These are phyloP conservation scores for Patella pellucida DNA, from an alignment of 2,888 invertebrate genomes.

Conservation along the genomic window DNA sequence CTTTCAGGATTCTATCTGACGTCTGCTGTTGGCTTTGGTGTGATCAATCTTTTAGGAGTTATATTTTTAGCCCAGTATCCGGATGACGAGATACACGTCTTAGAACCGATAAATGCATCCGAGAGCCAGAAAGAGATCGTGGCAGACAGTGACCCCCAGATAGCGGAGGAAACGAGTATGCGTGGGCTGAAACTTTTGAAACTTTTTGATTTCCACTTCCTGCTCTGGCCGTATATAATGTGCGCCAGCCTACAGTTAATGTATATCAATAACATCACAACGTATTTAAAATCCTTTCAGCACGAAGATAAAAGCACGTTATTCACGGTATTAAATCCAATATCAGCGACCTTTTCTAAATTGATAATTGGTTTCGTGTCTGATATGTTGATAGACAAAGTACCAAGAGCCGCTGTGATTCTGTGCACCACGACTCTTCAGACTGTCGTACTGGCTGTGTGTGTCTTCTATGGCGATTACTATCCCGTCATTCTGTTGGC, in stretches of 20 bases:
- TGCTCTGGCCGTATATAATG: constrained; percentile 53
- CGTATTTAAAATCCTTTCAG: constrained; percentile 53
- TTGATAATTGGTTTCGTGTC: constrained; percentile 51
- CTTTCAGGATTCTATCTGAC: constrained; percentile 53
- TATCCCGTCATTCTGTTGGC: constrained; percentile 43
- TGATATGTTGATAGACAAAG: constrained; percentile 45
- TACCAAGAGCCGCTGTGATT: constrained; percentile 48
- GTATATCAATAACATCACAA: constrained; percentile 53
- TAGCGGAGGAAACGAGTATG: constrained; percentile 24
- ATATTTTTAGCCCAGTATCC: constrained; percentile 38
- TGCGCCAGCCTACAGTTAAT: constrained; percentile 55
- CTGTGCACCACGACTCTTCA: constrained; percentile 47
- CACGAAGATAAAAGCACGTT: constrained; percentile 49
- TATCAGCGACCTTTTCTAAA: constrained; percentile 51
- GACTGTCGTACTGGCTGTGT: constrained; percentile 46
- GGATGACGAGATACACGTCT: constrained; percentile 26
- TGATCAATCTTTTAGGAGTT: constrained; percentile 44
- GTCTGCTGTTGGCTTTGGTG: constrained; percentile 43
- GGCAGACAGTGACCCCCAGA: constrained; percentile 15
- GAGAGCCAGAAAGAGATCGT: constrained; percentile 11
- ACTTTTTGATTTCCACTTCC: constrained; percentile 51
- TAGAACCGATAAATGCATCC: not conserved
- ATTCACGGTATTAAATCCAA: constrained; percentile 51
- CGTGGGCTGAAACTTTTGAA: constrained; percentile 46
- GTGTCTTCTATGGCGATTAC: constrained; percentile 48